A percentile compares a stretch with the other conserved stretches of the same genome.
Conservation (phyloP, 2,113 vertebrate species). For the Rhinolophus sinicus region DNA sequence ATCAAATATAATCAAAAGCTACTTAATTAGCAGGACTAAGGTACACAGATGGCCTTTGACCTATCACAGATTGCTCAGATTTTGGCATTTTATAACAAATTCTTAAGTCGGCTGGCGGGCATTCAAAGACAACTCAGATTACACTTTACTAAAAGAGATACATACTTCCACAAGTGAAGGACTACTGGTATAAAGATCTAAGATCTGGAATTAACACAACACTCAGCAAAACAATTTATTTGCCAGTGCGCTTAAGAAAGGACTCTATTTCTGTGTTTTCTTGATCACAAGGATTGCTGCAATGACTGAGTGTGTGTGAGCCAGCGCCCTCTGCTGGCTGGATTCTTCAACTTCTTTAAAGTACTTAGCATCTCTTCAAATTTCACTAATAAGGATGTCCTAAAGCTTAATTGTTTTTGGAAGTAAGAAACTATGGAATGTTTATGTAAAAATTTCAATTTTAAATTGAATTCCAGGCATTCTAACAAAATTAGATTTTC, state of each 20-base stretch:
- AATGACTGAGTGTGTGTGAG: background rate
- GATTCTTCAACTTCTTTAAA: background rate
- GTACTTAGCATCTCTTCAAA: background rate
- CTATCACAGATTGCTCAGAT: background rate
- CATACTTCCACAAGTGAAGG: conserved; percentile 2
- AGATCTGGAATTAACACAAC: background rate
- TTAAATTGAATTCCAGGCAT: background rate
- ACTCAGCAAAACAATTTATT: conserved; percentile 9
- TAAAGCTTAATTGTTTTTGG: background rate
- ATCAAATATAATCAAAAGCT: conserved; percentile 31
- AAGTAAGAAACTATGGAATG: background rate
- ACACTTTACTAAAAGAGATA: conserved; percentile 12
- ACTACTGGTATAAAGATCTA: background rate
- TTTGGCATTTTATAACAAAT: background rate
- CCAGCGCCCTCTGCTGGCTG: conserved; percentile 72
- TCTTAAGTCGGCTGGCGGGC: background rate
- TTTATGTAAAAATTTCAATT: background rate
- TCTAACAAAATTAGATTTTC: background rate
- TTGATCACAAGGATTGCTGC: background rate
- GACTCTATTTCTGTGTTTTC: background rate
- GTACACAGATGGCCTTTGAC: conserved; percentile 22
- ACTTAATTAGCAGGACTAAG: background rate
- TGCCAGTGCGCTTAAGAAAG: background rate
- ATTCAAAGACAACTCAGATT: conserved; percentile 51
- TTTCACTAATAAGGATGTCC: background rate